Base-by-base conservation (phyloP, 64 coral and sea anemone species). In the Orbicella faveolata region DNA sequence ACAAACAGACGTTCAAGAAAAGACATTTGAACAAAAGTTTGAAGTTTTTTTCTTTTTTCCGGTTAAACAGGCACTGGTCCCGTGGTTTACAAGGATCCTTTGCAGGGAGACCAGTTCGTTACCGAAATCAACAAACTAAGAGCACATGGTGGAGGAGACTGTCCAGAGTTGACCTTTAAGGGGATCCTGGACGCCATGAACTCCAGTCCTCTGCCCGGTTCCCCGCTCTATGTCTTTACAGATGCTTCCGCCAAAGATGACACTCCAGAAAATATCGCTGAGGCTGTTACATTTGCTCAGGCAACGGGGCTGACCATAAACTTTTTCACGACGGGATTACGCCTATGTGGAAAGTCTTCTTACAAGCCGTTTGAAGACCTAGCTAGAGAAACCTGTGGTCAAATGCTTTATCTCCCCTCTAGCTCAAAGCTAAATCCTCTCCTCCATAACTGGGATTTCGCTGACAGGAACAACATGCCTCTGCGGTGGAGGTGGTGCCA, bases 211-310 rank as follows among this genome's bases (percentile, higher is more conserved):
- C 61, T 79, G 0, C 48, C 8, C 4, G 91, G 80, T 15, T 96
- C 95, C 6, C 95, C 95, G 6, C 55, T 96, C 75, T 96, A 96
- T 64, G 95, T 96, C 11, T 93, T 96, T n/a, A 96, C 95, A 13
- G 95, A 96, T 78, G 95, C 95, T 20, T 33, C 74, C 16, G 54
- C 91, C 0, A 96, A 96, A 69, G 95, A 96, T 37, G 90, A 62
- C 6, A 87, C 82, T 0, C 34, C 39, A n/a, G 72, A 63, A 12
- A 88, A 93, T 20, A 75, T 87, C 19, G 75, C 75, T 2, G 55
- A 79, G 6, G 87, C 73, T 8, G 61, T 9, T 36, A 5, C 73
- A 30, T 52, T 52, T 52, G 92, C 80, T 1, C 36, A 66, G 9
- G 63, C 37, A 53, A 34, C 20, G 9, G 92, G 79, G 20, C n/a